Evolutionary conservation across 1,140 invertebrate genomes (phyloP).

Genomic region (Teleogryllus occipitalis): DNA sequence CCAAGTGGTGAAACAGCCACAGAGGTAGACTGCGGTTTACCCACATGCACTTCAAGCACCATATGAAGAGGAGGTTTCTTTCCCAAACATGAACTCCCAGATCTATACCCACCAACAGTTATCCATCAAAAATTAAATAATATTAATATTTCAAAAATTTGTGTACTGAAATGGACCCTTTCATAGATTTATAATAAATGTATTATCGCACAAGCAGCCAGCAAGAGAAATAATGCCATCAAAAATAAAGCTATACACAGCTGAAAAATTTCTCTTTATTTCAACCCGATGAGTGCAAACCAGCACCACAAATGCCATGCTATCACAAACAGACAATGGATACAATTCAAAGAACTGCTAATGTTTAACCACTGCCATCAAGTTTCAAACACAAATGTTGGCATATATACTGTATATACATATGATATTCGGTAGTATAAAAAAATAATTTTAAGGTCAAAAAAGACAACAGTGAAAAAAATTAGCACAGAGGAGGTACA

Average conservation of each 20-base stretch:
- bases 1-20: neutral
- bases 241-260: conserved; percentile 5
- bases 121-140: neutral
- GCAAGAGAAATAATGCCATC: neutral
- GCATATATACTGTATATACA: conserved; percentile 5
- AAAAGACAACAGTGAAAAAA: neutral
- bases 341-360: conserved; percentile 5
- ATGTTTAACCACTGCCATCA: conserved; percentile 4
- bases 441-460: neutral
- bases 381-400: neutral
- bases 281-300: neutral
- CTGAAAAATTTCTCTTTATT: neutral
- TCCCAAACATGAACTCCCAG: neutral
- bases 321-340: conserved; percentile 4
- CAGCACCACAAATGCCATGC: conserved; percentile 3
- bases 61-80: conserved; percentile 1
- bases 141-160: neutral
- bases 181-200: neutral
- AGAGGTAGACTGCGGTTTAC: neutral
- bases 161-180: neutral
- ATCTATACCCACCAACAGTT: neutral
- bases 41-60: neutral
- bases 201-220: neutral
- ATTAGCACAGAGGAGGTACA: conserved; percentile 3
- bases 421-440: neutral